These are phyloP conservation scores for Apamea crenata DNA, from an alignment of 2,888 invertebrate genomes.

Conservation along the genomic window DNA sequence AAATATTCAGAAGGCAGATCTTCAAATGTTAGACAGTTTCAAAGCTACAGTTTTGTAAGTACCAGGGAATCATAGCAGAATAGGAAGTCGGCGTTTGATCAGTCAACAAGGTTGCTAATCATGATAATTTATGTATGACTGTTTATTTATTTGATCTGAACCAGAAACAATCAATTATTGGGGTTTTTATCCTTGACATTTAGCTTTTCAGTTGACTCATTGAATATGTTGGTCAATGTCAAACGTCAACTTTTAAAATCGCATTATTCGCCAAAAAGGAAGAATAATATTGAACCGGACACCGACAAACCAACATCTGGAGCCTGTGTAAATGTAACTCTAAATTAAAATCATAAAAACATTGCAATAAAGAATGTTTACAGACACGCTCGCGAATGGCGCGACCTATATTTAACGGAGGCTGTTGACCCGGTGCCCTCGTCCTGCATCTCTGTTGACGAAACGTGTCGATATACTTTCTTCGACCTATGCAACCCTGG, in stretches of 20 bases:
- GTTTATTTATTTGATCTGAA: conserved; percentile 34
- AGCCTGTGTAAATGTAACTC: conserved; percentile 30
- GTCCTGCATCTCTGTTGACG: conserved; percentile 72
- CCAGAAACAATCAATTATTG: conserved; percentile 4
- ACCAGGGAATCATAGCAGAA: conserved; percentile 8
- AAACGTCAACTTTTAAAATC: conserved; percentile 5
- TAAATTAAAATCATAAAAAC: conserved; percentile 63
- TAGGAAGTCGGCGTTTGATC: conserved; percentile 11
- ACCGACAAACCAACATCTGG: conserved; percentile 31
- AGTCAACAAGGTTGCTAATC: conserved; percentile 21
- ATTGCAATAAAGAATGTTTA: conserved; percentile 65
- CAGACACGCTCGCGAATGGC: conserved; percentile 66
- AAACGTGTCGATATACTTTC: conserved; percentile 68
- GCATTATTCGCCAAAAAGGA: conserved; percentile 1
- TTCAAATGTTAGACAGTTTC: not conserved
- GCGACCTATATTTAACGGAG: conserved; percentile 76
- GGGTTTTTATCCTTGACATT: conserved; percentile 18
- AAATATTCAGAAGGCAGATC: conserved; percentile 5
- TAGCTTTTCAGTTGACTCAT: conserved; percentile 14
- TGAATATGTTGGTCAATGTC: conserved; percentile 24
- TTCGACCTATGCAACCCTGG: conserved; percentile 67
- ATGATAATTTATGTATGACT: conserved; percentile 7
- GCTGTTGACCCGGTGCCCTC: conserved; percentile 75
- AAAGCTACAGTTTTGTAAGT: not conserved
- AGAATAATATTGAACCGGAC: conserved; percentile 16